A percentile compares a stretch with the other conserved stretches of the same genome.
Conservation (phyloP, 2,113 vertebrate species). For the Dipodomys stephensi region DNA sequence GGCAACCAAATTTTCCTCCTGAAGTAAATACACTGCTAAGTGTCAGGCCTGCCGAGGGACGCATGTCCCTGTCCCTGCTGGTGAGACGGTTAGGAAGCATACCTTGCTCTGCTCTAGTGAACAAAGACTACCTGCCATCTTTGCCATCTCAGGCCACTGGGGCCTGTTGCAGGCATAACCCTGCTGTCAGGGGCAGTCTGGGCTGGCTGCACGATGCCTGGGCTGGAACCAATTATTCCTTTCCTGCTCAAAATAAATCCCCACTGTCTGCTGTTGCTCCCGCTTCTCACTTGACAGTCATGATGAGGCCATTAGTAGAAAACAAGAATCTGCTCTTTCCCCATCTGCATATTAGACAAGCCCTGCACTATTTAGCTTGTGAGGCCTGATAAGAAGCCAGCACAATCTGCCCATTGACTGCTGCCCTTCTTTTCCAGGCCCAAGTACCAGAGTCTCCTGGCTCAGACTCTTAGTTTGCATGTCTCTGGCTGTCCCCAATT, state of each 20-base stretch:
- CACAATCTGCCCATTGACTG: slow-evolving; percentile 81
- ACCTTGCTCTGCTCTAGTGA: background rate
- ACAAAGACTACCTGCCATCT: background rate
- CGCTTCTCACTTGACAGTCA: slow-evolving; percentile 66
- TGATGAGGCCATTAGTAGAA: slow-evolving; percentile 73
- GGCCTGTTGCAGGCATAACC: background rate
- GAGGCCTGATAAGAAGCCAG: slow-evolving; percentile 71
- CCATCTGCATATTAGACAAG: slow-evolving; percentile 82
- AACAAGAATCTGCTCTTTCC: slow-evolving; percentile 77
- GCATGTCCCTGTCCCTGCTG: background rate
- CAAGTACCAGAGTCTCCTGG: slow-evolving; percentile 69
- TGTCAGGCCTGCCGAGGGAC: background rate
- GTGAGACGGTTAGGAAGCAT: background rate
- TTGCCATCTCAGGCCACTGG: background rate
- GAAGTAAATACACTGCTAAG: background rate
- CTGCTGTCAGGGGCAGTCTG: background rate
- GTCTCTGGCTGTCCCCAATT: slow-evolving; percentile 70
- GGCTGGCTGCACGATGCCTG: background rate
- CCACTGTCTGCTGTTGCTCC: slow-evolving; percentile 51
- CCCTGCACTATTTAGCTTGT: slow-evolving; percentile 71
- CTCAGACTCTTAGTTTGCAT: slow-evolving; percentile 70
- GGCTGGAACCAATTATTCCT: background rate
- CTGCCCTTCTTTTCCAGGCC: slow-evolving; percentile 72
- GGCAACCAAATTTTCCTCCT: background rate
- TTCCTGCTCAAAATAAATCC: slow-evolving; percentile 59